Conservation (phyloP, 2,113 vertebrate species). For the Epinephelus moara region DNA sequence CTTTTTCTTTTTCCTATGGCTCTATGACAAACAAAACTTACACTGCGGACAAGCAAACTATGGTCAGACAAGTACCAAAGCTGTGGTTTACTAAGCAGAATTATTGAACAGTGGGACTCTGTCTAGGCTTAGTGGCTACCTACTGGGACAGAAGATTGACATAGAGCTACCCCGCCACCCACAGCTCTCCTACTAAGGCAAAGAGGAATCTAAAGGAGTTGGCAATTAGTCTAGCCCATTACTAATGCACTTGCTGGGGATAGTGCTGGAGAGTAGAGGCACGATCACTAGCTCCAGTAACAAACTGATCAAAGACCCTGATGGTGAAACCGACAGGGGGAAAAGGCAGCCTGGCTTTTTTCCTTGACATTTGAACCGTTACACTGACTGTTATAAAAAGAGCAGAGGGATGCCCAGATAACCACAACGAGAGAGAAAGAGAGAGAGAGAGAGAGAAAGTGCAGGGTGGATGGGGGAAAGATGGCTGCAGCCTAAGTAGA, state of each 20-base stretch:
- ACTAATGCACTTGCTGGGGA: constrained; percentile 33
- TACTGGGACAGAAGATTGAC: constrained; percentile 44
- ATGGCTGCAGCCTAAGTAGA: constrained; percentile 50
- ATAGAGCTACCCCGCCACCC: constrained; percentile 51
- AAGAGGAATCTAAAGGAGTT: constrained; percentile 46
- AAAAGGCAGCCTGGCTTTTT: constrained; percentile 25
- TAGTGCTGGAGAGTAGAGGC: constrained; percentile 13
- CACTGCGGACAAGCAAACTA: neutral
- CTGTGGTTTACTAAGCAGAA: constrained; percentile 14
- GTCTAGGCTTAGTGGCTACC: constrained; percentile 27
- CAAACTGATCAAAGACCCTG: constrained; percentile 72
- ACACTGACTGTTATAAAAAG: constrained; percentile 54
- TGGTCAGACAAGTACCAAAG: constrained; percentile 6
- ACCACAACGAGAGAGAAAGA: constrained; percentile 28
- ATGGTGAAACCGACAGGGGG: constrained; percentile 45
- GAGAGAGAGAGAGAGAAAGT: constrained; percentile 22
- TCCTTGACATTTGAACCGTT: constrained; percentile 69
- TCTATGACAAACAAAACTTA: neutral
- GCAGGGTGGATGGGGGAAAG: constrained; percentile 15
- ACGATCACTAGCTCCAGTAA: constrained; percentile 36
- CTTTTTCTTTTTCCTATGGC: neutral
- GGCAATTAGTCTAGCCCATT: constrained; percentile 54
- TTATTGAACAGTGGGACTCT: constrained; percentile 22
- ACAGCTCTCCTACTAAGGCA: constrained; percentile 34
- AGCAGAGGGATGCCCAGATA: constrained; percentile 40